These are phyloP conservation scores for Stenurella melanura DNA, from an alignment of 2,888 invertebrate genomes.

Conservation along the genomic window DNA sequence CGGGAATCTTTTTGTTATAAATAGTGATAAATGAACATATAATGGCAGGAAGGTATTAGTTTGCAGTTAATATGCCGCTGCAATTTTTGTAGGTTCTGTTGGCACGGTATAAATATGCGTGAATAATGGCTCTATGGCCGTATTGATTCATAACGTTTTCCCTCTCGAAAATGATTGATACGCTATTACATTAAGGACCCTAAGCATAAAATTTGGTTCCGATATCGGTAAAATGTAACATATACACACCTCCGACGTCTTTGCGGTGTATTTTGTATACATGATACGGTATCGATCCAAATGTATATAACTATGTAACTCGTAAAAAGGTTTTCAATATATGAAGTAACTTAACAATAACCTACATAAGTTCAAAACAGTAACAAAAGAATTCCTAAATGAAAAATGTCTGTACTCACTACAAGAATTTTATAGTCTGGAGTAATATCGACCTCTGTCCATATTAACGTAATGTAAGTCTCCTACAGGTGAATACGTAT, in stretches of 20 bases:
- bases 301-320: not conserved
- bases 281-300: not conserved
- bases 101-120: not conserved
- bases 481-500: no score
- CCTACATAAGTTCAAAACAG: no score
- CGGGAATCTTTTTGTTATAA: no score
- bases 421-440: no score
- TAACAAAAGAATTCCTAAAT: no score
- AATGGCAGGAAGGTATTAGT: not conserved
- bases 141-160: conserved; percentile 24
- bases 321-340: not conserved
- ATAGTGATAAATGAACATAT: not conserved
- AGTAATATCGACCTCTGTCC: no score
- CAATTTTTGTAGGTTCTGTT: not conserved
- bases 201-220: conserved; percentile 1
- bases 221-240: not conserved
- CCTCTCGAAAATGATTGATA: conserved; percentile 35
- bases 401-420: no score
- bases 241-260: not conserved
- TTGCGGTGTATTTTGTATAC: not conserved
- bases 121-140: not conserved
- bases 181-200: not conserved
- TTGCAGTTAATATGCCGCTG: not conserved
- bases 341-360: not conserved
- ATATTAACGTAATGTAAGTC: no score